Evolutionary conservation across 2,113 vertebrate species (phyloP).

Genomic region (Pomatostomus ruficeps): DNA sequence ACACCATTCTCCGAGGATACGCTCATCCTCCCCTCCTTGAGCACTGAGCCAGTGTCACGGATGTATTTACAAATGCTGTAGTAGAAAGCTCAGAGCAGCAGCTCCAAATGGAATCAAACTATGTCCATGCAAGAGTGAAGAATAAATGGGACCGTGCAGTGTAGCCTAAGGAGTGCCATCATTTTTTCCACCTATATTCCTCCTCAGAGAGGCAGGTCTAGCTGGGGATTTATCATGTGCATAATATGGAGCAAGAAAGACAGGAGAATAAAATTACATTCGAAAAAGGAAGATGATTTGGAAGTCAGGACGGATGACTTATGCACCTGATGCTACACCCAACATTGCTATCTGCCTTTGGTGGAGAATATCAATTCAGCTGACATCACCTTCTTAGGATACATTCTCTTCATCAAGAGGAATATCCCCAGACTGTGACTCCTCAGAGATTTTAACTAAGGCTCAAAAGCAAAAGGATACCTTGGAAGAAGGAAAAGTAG

Average conservation of each 20-base stretch:
- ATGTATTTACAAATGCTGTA: slow-evolving; percentile 30
- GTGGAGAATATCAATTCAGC: background rate
- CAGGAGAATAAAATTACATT: background rate
- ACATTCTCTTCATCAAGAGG: background rate
- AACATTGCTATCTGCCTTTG: background rate
- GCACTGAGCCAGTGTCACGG: background rate
- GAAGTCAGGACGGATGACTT: background rate
- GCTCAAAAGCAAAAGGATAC: background rate
- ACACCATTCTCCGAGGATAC: background rate
- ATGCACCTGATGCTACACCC: background rate
- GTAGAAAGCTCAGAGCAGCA: background rate
- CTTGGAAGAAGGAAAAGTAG: background rate
- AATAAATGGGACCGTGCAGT: background rate
- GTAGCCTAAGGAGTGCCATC: background rate
- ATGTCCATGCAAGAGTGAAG: background rate
- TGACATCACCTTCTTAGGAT: background rate
- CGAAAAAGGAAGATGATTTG: background rate
- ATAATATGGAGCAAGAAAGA: background rate
- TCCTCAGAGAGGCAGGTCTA: background rate
- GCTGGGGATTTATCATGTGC: background rate
- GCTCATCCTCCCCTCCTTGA: background rate
- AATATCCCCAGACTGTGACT: background rate
- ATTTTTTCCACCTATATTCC: background rate
- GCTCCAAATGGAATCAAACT: background rate
- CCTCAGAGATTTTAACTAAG: background rate